Evolutionary conservation across 2,888 invertebrate genomes (phyloP).

Genomic region (Mesorhabditis sp.): DNA sequence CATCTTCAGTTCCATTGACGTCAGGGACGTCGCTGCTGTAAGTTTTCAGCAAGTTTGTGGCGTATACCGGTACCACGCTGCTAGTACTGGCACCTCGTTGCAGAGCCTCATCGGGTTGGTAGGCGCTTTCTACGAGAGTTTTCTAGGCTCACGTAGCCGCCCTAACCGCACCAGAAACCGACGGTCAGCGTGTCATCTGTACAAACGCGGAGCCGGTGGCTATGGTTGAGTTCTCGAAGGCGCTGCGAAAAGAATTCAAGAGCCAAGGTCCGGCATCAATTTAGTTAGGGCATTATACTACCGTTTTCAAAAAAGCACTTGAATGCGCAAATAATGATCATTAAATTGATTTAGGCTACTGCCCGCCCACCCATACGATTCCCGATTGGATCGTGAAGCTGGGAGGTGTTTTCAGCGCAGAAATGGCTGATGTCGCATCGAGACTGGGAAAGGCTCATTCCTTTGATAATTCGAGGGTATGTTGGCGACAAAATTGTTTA

Average conservation of each 20-base stretch:
- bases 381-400: background rate
- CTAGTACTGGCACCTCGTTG: too few relatives aligned
- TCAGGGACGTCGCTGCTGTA: background rate
- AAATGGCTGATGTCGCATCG: background rate
- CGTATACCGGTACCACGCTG: too few relatives aligned
- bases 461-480: background rate
- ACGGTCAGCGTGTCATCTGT: background rate
- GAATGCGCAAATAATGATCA: too few relatives aligned
- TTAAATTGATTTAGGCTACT: background rate
- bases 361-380: background rate
- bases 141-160: conserved; percentile 1
- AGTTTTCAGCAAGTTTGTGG: background rate
- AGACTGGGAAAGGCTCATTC: background rate
- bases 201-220: background rate
- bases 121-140: background rate
- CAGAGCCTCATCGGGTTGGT: too few relatives aligned
- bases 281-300: too few relatives aligned
- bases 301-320: too few relatives aligned
- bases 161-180: background rate
- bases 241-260: background rate
- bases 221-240: background rate
- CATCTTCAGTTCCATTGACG: conserved; percentile 4
- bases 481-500: background rate
- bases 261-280: background rate
- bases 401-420: background rate